These are phyloP conservation scores for Chromis chromis DNA, from an alignment of 2,797 vertebrate genomes.

Conservation along the genomic window DNA sequence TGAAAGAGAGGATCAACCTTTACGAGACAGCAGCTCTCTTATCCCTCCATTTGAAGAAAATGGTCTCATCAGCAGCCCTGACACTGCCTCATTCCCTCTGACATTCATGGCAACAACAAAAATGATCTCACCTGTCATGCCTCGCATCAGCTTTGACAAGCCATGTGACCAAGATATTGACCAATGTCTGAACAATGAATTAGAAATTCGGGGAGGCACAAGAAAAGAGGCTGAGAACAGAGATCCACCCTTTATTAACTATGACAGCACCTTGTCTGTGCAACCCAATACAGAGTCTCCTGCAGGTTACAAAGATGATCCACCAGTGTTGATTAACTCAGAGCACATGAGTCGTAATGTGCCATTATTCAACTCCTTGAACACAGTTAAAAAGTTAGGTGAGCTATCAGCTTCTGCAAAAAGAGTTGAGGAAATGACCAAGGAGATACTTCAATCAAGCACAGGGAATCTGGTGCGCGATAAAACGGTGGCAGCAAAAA, in stretches of 20 bases:
- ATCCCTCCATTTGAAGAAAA: slow-evolving; percentile 84
- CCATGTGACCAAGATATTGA: slow-evolving; percentile 71
- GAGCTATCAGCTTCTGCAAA: slow-evolving; percentile 85
- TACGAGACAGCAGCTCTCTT: slow-evolving; percentile 80
- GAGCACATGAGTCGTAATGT: slow-evolving; percentile 63
- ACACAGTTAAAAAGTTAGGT: slow-evolving; percentile 84
- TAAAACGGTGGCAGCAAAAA: slow-evolving; percentile 87
- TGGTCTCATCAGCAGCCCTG: slow-evolving; percentile 51
- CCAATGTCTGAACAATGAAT: slow-evolving; percentile 62
- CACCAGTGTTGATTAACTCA: slow-evolving; percentile 73
- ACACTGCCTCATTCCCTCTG: slow-evolving; percentile 79
- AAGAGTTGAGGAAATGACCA: slow-evolving; percentile 84
- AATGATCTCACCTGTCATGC: slow-evolving; percentile 83
- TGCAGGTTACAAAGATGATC: slow-evolving; percentile 82
- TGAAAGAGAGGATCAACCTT: slow-evolving; percentile 77
- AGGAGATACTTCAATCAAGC: slow-evolving; percentile 80
- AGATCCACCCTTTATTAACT: slow-evolving; percentile 84
- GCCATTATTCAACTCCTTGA: slow-evolving; percentile 80
- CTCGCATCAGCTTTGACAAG: slow-evolving; percentile 83
- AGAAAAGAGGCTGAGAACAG: slow-evolving; percentile 59
- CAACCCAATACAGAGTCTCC: slow-evolving; percentile 86
- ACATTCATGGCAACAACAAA: slow-evolving; percentile 88
- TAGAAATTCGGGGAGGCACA: slow-evolving; percentile 51
- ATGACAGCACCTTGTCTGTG: slow-evolving; percentile 83
- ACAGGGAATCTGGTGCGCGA: slow-evolving; percentile 77